Evolutionary conservation across 2,113 vertebrate genomes (phyloP).

Genomic region (Ammodytes dubius): DNA sequence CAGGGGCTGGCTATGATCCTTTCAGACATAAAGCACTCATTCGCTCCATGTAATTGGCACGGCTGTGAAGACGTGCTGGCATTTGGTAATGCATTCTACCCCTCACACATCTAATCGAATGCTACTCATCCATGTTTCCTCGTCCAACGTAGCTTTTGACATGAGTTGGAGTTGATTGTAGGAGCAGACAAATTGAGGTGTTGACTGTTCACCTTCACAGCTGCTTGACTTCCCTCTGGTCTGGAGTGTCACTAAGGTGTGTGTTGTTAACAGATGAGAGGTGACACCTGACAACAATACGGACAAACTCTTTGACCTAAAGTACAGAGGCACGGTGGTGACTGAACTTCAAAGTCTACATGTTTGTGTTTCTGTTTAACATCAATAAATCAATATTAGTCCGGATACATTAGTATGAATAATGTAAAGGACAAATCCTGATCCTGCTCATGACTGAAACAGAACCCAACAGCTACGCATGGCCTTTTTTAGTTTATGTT

Average conservation of each 20-base stretch:
- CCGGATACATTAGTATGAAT: neutral
- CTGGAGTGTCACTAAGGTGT: slow-evolving; percentile 1
- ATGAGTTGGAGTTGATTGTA: slow-evolving; percentile 47
- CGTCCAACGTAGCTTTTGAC: slow-evolving; percentile 54
- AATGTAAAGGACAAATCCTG: neutral
- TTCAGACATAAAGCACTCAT: neutral
- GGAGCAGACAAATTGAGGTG: slow-evolving; percentile 68
- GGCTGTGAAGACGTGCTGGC: slow-evolving; percentile 52
- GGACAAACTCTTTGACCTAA: slow-evolving; percentile 24
- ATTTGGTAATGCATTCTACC: slow-evolving; percentile 58
- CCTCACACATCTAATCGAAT: slow-evolving; percentile 61
- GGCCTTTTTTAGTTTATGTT: neutral
- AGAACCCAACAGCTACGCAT: neutral
- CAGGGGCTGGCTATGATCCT: slow-evolving; percentile 1
- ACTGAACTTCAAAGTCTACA: neutral
- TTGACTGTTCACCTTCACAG: slow-evolving; percentile 70
- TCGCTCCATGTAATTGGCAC: slow-evolving; percentile 42
- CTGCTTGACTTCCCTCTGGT: slow-evolving; percentile 47
- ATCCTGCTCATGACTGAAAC: neutral
- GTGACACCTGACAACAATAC: slow-evolving; percentile 46
- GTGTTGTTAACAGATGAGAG: slow-evolving; percentile 42
- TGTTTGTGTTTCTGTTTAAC: slow-evolving; percentile 19
- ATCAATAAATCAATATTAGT: slow-evolving; percentile 19
- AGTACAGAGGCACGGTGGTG: neutral
- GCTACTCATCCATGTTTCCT: slow-evolving; percentile 54